Percentiles rank a stretch among this genome's conserved stretches.
These are phyloP conservation scores for Philypnodon macrostomus DNA, from an alignment of 2,797 vertebrate genomes.

Conservation along the genomic window DNA sequence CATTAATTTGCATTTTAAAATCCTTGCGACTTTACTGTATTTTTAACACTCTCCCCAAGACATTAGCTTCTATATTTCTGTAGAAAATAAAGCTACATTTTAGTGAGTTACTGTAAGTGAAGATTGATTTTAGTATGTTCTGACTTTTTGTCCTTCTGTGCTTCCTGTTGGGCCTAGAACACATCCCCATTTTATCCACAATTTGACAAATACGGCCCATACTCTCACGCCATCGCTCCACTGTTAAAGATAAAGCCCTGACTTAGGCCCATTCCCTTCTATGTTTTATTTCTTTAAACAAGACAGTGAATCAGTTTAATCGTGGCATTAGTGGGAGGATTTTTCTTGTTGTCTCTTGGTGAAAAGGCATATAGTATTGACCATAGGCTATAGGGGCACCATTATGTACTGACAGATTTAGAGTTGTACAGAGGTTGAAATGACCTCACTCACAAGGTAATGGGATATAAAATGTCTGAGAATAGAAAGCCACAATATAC, in stretches of 20 bases:
- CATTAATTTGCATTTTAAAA: no score
- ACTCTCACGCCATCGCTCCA: conserved; percentile 15
- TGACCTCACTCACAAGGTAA: conserved; percentile 12
- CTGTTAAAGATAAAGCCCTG: conserved; percentile 32
- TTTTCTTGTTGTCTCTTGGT: conserved; percentile 24
- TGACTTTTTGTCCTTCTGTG: conserved; percentile 81
- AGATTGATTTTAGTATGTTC: conserved; percentile 75
- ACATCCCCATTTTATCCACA: conserved; percentile 37
- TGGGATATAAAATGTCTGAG: conserved; percentile 20
- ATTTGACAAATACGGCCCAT: conserved; percentile 30
- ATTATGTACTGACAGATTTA: conserved; percentile 22
- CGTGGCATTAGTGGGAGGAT: conserved; percentile 12
- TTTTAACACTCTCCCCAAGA: no score
- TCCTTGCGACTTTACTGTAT: no score
- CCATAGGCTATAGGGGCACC: conserved; percentile 12
- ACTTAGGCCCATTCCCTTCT: conserved; percentile 11
- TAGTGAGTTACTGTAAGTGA: conserved; percentile 66
- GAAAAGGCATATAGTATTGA: conserved; percentile 11
- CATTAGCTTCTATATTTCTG: no score
- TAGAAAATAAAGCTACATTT: conserved; percentile 52
- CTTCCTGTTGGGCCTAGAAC: conserved; percentile 75
- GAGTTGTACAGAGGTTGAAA: conserved; percentile 5
- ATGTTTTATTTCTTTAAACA: conserved; percentile 32
- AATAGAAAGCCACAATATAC: conserved; percentile 6
- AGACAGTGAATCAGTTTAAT: conserved; percentile 33